Evolutionary conservation across 2,888 invertebrate genomes (phyloP).

Genomic region (Ischnura elegans): DNA sequence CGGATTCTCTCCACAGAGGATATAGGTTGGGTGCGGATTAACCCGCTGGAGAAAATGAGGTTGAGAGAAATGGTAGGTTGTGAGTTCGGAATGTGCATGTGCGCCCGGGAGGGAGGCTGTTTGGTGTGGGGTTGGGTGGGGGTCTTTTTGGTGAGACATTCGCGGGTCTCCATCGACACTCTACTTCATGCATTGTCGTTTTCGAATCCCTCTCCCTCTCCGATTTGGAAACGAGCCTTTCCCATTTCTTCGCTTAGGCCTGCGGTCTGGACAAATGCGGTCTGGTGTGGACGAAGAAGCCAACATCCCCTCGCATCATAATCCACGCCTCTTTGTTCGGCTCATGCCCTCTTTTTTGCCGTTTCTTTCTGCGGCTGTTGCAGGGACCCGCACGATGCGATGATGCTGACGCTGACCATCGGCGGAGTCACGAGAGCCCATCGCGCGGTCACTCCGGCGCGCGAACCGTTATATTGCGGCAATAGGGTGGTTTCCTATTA

Average conservation of each 20-base stretch:
- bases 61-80: too few species aligned
- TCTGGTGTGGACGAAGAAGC: neutral
- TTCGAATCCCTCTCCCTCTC: neutral
- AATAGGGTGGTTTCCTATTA: too few species aligned
- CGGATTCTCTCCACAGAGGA: too few species aligned
- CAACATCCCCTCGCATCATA: neutral
- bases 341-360: neutral
- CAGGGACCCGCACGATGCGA: neutral
- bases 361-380: neutral
- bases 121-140: too few species aligned
- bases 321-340: neutral
- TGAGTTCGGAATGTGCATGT: too few species aligned
- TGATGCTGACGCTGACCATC: neutral
- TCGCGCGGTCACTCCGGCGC: conserved; percentile 40
- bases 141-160: too few species aligned
- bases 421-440: conserved; percentile 33
- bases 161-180: too few species aligned
- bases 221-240: neutral
- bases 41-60: too few species aligned
- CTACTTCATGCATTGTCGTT: too few species aligned
- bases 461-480: conserved; percentile 48
- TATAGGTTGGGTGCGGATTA: too few species aligned
- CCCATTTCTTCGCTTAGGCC: neutral
- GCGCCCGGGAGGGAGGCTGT: too few species aligned
- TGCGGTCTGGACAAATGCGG: neutral